Base-by-base conservation (phyloP, 2,797 vertebrate genomes). In the Poecilia picta region DNA sequence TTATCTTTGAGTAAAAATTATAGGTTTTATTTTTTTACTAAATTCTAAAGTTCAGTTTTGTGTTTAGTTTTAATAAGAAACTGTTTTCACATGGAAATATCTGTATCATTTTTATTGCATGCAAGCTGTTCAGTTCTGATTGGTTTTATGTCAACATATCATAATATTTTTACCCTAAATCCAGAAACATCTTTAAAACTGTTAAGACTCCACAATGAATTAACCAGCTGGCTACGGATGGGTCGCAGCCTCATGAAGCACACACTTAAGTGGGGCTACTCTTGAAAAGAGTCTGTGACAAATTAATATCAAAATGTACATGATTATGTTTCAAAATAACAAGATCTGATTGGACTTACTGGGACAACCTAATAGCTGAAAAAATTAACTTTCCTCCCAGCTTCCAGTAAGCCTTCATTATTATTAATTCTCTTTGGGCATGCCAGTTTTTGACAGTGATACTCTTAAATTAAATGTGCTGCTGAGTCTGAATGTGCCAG, bases 351-450 rank as follows among this genome's bases (percentile, higher is more conserved):
- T 45, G 18, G 6, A 74, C 76, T 73, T 70, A 31, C 74, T 70
- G 41, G 39, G 46, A 36, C 8, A 0, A 49, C 75, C 75, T 74
- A 85, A 83, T 51, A 81, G 73, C 71, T 82, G 76, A 88, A 75
- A 81, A 85, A 82, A 82, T 85, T 73, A 76, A 85, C 87, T 84
- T 80, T 53, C 23, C 73, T 78, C 73, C 49, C 46, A 64, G 76
- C 66, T 73, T 81, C 80, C 72, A 80, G 55, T 74, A 83, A 88
- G 77, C 72, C 62, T 20, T 86, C 41, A 64, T 66, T 75, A 77
- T 82, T 53, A 81, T 78, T 75, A 64, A 82, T 78, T 83, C 53
- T 66, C 74, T 78, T 72, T 72, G 70, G 75, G 73, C 46, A 64
- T 81, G 73, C 78, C 45, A 8, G n/a, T 76, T 62, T 78, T 59